These are phyloP conservation scores for Hylia prasina DNA, from an alignment of 2,113 vertebrate species.

Conservation along the genomic window DNA sequence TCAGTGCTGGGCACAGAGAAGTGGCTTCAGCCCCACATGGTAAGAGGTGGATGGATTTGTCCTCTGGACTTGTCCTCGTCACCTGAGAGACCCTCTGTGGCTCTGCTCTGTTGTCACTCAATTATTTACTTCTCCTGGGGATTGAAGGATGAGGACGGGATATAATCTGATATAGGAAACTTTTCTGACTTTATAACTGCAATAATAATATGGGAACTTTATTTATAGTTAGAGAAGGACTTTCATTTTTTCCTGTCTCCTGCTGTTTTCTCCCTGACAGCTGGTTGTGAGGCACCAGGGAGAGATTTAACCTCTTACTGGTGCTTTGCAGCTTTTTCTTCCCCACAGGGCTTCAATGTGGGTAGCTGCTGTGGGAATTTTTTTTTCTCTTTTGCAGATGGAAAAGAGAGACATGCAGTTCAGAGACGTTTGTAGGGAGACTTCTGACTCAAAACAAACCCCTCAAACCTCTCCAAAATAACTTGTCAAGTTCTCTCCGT, in stretches of 20 bases:
- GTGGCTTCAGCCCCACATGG: not conserved
- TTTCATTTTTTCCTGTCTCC: not conserved
- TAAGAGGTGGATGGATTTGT: not conserved
- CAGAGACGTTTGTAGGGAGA: not conserved
- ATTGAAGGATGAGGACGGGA: not conserved
- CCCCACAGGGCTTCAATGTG: not conserved
- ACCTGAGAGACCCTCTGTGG: not conserved
- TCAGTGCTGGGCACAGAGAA: not conserved
- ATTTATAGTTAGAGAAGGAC: not conserved
- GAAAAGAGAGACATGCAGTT: not conserved
- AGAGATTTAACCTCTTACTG: not conserved
- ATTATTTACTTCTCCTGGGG: not conserved
- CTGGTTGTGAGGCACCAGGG: not conserved
- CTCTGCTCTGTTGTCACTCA: conserved; percentile 28
- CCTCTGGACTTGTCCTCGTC: not conserved
- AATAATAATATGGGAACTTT: not conserved
- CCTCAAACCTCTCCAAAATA: accelerated
- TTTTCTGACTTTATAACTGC: not conserved
- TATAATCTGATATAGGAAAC: not conserved
- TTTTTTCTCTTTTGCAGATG: not conserved
- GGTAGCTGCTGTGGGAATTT: not conserved
- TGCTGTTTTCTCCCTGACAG: not conserved
- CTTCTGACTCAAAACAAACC: not conserved
- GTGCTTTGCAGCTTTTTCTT: not conserved
- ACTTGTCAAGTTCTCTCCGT: not conserved